Evolutionary conservation across 2,888 invertebrate species (phyloP).

Genomic region (Caradrina kadenii): DNA sequence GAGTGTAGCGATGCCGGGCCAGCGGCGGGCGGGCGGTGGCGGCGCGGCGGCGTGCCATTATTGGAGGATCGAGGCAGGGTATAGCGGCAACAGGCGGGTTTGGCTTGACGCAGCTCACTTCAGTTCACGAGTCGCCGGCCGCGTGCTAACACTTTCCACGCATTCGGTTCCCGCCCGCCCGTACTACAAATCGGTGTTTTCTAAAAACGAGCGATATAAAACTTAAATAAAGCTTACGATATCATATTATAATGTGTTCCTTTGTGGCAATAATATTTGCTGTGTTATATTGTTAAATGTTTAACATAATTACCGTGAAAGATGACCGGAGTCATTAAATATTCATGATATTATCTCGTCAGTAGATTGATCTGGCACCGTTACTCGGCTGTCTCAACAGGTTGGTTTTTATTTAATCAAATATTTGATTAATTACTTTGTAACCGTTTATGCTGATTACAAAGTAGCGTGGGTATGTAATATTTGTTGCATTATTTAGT

Average conservation of each 20-base stretch:
- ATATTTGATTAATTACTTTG: constrained; percentile 51
- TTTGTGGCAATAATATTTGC: constrained; percentile 66
- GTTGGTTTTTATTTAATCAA: constrained; percentile 75
- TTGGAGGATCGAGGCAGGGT: constrained; percentile 65
- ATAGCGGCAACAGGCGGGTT: constrained; percentile 80
- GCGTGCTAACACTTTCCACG: constrained; percentile 58
- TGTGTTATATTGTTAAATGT: constrained; percentile 67
- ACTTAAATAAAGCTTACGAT: constrained; percentile 23
- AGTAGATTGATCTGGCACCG: constrained; percentile 68
- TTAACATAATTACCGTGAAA: constrained; percentile 70
- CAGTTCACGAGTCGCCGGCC: constrained; percentile 65
- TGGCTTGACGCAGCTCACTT: constrained; percentile 44
- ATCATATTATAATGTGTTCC: constrained; percentile 61
- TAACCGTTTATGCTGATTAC: constrained; percentile 3
- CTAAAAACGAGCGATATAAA: constrained; percentile 38
- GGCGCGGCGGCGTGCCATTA: constrained; percentile 61
- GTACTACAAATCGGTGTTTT: constrained; percentile 40
- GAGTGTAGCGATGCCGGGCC: constrained; percentile 48
- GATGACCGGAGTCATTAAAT: constrained; percentile 75
- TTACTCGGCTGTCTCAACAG: constrained; percentile 78
- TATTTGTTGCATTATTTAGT: too few relatives aligned
- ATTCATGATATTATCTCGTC: constrained; percentile 74
- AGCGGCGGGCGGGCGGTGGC: constrained; percentile 37
- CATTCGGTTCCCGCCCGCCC: constrained; percentile 64
- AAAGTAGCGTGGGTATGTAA: not conserved